Conservation (phyloP, 2,113 vertebrate genomes). For the Zosterops borbonicus region DNA sequence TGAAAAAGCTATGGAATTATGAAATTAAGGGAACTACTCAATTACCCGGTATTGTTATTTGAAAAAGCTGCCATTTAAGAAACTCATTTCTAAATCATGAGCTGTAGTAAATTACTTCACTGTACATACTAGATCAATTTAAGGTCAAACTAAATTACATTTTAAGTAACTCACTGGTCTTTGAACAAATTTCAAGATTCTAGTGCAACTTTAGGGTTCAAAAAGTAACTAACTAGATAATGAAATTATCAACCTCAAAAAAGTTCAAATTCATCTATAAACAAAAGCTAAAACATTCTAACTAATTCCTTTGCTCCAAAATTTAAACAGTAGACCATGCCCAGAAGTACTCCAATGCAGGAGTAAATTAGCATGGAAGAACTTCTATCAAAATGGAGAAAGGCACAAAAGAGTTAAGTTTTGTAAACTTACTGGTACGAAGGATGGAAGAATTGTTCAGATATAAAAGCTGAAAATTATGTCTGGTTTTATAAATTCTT, state of each 20-base stretch:
- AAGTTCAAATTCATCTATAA: not conserved
- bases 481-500: not conserved
- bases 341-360: not conserved
- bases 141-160: not conserved
- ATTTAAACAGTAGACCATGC: not conserved
- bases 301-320: not conserved
- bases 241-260: not conserved
- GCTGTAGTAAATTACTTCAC: not conserved
- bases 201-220: not conserved
- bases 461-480: not conserved
- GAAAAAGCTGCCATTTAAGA: not conserved
- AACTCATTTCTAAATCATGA: not conserved
- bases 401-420: not conserved
- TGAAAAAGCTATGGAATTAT: not conserved
- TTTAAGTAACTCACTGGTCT: not conserved
- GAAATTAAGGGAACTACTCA: not conserved
- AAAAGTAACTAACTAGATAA: not conserved
- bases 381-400: not conserved
- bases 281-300: not conserved
- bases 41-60: not conserved
- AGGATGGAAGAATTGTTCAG: not conserved
- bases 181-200: not conserved
- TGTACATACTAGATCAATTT: not conserved
- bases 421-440: not conserved
- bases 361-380: not conserved